A percentile compares a stretch with the other conserved stretches of the same genome.
phyloP scores from a whole-genome alignment of 2,888 invertebrate species.

The Sinodicranocentrus sp. region DNA sequence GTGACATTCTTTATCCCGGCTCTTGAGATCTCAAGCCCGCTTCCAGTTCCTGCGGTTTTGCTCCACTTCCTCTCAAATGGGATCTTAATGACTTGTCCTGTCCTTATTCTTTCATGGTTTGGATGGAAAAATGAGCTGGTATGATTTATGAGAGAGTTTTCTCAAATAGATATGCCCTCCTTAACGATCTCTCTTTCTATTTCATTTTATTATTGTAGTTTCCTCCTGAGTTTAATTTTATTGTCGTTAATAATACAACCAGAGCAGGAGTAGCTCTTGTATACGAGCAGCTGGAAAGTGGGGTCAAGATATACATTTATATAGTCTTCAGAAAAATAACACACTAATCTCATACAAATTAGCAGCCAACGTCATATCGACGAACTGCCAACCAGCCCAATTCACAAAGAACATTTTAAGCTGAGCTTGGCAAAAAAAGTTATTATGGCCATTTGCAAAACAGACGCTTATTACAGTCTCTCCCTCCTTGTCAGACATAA shows the following conservation, averaged over 20 bases:
- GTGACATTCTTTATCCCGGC: neutral
- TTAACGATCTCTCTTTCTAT: no score
- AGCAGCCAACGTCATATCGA: neutral
- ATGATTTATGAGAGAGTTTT: neutral
- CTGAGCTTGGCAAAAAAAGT: neutral
- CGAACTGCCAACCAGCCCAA: no score
- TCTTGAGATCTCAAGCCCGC: neutral
- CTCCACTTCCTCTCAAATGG: slow-evolving; percentile 14
- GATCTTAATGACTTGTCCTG: slow-evolving; percentile 2
- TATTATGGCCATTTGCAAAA: slow-evolving; percentile 4
- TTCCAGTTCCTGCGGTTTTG: slow-evolving; percentile 1
- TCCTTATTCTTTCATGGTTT: neutral
- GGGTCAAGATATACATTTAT: neutral
- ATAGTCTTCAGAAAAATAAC: neutral
- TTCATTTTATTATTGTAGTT: no score
- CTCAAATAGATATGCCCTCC: no score
- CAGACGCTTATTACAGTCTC: neutral
- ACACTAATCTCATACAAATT: neutral
- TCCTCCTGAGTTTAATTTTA: no score
- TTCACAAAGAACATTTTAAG: no score
- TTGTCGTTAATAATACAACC: no score
- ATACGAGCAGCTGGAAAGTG: neutral
- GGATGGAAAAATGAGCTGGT: neutral
- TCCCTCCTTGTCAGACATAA: neutral
- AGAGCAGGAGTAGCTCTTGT: no score